Evolutionary conservation across 1,140 invertebrate species (phyloP).

Genomic region (Drosophila pectinifera): DNA sequence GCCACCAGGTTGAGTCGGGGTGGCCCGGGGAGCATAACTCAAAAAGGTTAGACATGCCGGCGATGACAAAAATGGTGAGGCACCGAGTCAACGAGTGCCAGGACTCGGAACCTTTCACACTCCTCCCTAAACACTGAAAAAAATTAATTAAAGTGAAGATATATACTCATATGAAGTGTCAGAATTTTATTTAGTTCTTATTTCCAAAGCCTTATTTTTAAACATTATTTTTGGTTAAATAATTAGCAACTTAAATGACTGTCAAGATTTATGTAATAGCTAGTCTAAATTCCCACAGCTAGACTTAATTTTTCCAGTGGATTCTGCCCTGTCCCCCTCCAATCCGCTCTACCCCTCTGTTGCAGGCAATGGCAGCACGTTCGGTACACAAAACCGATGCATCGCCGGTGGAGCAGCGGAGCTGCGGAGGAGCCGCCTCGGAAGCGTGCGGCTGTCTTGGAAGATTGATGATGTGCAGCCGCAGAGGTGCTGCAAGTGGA

Average conservation of each 20-base stretch:
- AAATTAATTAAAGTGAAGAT: neutral
- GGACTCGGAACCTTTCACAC: constrained; percentile 17
- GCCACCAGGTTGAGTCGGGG: constrained; percentile 11
- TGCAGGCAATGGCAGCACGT: constrained; percentile 74
- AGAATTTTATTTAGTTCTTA: too few species aligned
- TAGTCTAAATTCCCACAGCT: too few species aligned
- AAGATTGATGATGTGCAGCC: constrained; percentile 82
- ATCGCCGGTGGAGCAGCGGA: constrained; percentile 27
- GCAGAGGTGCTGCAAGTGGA: constrained; percentile 53
- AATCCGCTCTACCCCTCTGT: neutral
- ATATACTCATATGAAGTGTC: too few species aligned
- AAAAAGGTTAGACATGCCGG: constrained; percentile 65
- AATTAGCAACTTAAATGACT: too few species aligned
- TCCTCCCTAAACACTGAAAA: neutral
- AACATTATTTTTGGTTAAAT: neutral
- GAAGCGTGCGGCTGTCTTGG: constrained; percentile 69
- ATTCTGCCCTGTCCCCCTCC: neutral
- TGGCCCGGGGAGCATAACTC: constrained; percentile 64
- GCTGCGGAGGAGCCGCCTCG: constrained; percentile 9
- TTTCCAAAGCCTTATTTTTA: neutral
- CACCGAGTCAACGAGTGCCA: constrained; percentile 36
- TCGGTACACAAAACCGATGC: constrained; percentile 77
- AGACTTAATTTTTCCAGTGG: constrained; percentile 1
- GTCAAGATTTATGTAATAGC: too few species aligned
- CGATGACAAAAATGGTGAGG: constrained; percentile 74